Evolutionary conservation across 2,797 vertebrate species (phyloP), one percentile per base, ranked within the genome.

Genomic region (Xiphorhynchus erythropygius): DNA sequence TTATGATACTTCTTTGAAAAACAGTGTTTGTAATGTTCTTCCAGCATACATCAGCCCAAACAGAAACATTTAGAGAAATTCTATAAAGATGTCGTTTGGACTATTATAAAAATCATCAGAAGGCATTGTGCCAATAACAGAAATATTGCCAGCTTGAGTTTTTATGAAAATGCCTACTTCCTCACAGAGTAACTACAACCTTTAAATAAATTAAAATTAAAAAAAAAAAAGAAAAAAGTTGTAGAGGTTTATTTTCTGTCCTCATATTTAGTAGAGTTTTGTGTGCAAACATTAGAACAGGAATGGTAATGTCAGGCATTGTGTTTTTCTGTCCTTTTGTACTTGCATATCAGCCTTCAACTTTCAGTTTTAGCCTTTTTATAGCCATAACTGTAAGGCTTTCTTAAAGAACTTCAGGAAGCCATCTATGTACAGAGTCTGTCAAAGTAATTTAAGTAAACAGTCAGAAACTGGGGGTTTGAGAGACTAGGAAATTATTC

Each of bases 1-100:
- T 93, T 90, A 84, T 93, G 93, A 94, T 96, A 86, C 82, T 92
- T 77, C 93, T 95, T 91, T 94, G 81, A 87, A 93, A 91, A 95
- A 67, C 64, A 80, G 60, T 80, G 35, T 79, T 96, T 87, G 53
- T 80, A 74, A 77, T 65, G 41, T 89, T 96, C 78, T 96, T 39
- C 49, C 53, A 73, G n/a, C 1, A 13, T 81, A 85, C 65, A 87
- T 78, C 44, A 90, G 63, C 60, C 49, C 86, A 94, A 96, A 89
- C 59, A 91, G 83, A 90, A 94, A 90, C 85, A 92, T 60, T 65
- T 53, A 71, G 70, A 93, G 84, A 87, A 96, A 91, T 71, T 90
- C 79, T 85, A 87, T 57, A 78, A 67, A 94, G 41, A 50, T 84
- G 21, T 93, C 77, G 63, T 93, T 96, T 60, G 63, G 62, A 18